Evolutionary conservation across 2,888 invertebrate species (phyloP).

Genomic region (Hermaeophaga mercurialis): DNA sequence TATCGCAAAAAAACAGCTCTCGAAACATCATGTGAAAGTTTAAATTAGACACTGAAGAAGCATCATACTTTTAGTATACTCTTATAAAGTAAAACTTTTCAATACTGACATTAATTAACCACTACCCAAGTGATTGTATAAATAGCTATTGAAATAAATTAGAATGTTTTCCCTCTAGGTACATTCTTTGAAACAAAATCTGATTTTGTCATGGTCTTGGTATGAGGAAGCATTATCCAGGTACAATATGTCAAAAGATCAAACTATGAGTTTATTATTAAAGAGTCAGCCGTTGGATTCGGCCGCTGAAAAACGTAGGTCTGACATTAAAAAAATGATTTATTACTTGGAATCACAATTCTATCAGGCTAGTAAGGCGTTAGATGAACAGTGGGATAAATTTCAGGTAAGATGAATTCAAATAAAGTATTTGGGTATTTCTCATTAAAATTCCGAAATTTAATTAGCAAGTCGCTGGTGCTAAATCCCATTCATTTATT

Average conservation of each 20-base stretch:
- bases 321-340: slow-evolving; percentile 70
- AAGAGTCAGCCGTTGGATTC: slow-evolving; percentile 65
- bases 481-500: no score
- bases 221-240: slow-evolving; percentile 63
- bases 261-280: slow-evolving; percentile 48
- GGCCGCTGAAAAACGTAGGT: slow-evolving; percentile 68
- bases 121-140: no score
- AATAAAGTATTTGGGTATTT: background rate
- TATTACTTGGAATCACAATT: slow-evolving; percentile 79
- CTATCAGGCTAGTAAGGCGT: slow-evolving; percentile 70
- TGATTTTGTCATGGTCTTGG: slow-evolving; percentile 64
- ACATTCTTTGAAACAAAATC: slow-evolving; percentile 60
- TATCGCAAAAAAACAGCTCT: no score
- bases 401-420: slow-evolving; percentile 53
- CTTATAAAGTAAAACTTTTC: no score
- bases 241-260: slow-evolving; percentile 53
- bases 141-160: no score
- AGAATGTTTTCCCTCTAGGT: slow-evolving; percentile 45
- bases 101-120: no score
- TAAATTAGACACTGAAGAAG: no score
- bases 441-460: no score
- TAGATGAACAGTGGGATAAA: slow-evolving; percentile 80
- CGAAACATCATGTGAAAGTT: no score
- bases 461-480: no score
- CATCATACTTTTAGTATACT: no score